These are phyloP conservation scores for Silurus glanis DNA, from an alignment of 2,113 vertebrate species.

Conservation along the genomic window DNA sequence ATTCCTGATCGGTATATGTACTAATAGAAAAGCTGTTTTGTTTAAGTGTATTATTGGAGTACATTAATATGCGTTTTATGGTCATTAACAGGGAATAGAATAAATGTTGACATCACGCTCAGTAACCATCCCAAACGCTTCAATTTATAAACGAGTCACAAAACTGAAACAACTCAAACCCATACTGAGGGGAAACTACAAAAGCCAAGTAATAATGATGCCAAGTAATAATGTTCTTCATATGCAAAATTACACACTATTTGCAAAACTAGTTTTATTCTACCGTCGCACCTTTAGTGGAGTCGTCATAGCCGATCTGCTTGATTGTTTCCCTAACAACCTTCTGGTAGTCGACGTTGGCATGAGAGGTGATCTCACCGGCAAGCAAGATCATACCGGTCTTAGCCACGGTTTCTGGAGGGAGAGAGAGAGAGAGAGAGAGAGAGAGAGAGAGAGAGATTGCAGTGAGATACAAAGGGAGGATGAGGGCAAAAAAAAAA, in stretches of 20 bases:
- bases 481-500: not conserved
- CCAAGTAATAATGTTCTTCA: not conserved
- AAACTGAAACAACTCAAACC: not conserved
- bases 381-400: slow-evolving; percentile 95
- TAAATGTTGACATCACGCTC: not conserved
- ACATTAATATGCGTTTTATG: too few relatives aligned
- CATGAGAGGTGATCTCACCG: slow-evolving; percentile 90
- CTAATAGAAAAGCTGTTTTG: too few relatives aligned
- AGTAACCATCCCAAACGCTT: not conserved
- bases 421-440: slow-evolving; percentile 11
- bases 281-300: slow-evolving; percentile 82
- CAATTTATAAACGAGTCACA: not conserved
- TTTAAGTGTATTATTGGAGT: too few relatives aligned
- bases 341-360: slow-evolving; percentile 88
- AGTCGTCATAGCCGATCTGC: slow-evolving; percentile 91
- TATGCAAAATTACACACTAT: not conserved
- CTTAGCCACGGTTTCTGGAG: slow-evolving; percentile 92
- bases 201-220: not conserved
- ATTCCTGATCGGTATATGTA: too few relatives aligned
- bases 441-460: not conserved
- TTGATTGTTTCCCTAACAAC: slow-evolving; percentile 89
- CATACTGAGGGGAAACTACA: not conserved
- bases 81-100: too few relatives aligned
- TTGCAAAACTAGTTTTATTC: not conserved
- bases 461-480: not conserved